Evolutionary conservation across 2,797 vertebrate genomes (phyloP), one percentile per base, ranked within the genome.

Genomic region (Acrossocheilus wenchowensis): DNA sequence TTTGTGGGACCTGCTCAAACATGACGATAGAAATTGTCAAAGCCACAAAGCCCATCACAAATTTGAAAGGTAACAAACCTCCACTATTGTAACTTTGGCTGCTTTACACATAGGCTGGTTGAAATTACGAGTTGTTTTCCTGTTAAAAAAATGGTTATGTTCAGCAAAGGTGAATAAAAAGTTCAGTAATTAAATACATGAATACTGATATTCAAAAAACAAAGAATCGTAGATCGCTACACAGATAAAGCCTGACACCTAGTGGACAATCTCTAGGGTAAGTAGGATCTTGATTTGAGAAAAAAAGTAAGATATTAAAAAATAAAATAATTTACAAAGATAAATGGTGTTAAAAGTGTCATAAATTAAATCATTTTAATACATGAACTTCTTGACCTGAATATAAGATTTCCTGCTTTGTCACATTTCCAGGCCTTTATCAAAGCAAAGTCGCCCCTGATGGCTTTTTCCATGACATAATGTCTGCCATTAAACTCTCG

Each of bases 61-160:
- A 41, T 1, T 1, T 7, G 0, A 6, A 52, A 21, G 10, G 14
- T 72, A 45, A 43, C 94, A 66, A 96, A 99, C 98, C 98, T 99
- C 98, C 39, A 98, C 97, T 39, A 99, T 95, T 11, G 98, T 98
- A 88, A 95, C 96, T 91, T 94, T 95, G 34, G 98, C 97, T 91
- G 98, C 97, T 93, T 99, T 99, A 92, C 98, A 99, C 98, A 99
- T 99, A 0, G 98, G 97, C 85, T 97, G 96, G 90, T 99, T 99
- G 93, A 99, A 99, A 92, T 99, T 99, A 90, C 97, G 96, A 43
- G 98, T 97, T 4, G 97, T 98, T 95, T 98, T 99, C 91, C 98
- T 99, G 69, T 17, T 64, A 72, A 73, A 81, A 71, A 64, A 73
- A 78, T 45, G 0, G 39, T 23, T 2, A 69, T 12, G 17, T 48